phyloP scores from a whole-genome alignment of 2,113 vertebrate species.

The Semicossyphus pulcher region DNA sequence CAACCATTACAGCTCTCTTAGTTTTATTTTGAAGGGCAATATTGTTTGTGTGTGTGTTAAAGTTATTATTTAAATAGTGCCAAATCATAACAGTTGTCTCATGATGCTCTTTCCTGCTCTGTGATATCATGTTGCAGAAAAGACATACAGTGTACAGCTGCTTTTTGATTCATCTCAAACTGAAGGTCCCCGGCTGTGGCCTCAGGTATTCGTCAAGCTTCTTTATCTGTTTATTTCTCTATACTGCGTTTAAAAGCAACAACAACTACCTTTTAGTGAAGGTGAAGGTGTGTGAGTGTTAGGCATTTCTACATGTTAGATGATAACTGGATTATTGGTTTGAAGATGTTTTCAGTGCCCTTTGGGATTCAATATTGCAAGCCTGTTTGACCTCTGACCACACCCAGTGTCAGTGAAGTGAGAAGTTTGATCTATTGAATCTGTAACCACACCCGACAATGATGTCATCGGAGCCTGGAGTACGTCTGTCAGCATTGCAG shows the following conservation, averaged over 20 bases:
- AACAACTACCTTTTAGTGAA: not conserved
- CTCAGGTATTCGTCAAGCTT: not conserved
- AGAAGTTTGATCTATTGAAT: not conserved
- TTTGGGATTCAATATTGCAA: not conserved
- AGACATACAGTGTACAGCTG: not conserved
- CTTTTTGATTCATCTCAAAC: not conserved
- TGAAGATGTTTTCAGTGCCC: not conserved
- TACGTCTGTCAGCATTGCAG: no score
- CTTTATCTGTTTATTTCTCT: not conserved
- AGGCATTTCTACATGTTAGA: no score
- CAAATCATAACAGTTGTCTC: no score
- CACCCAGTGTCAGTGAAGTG: not conserved
- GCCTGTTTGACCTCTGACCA: not conserved
- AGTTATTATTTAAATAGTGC: no score
- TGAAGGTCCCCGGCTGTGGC: not conserved
- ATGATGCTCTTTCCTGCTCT: no score
- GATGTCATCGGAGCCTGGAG: no score
- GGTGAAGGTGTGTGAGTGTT: no score
- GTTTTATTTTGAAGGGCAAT: no score
- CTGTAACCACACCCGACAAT: not conserved
- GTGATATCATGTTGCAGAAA: not conserved
- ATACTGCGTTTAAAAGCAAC: not conserved
- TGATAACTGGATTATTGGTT: not conserved
- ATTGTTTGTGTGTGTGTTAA: no score
- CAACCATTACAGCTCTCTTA: no score